Evolutionary conservation across 2,888 invertebrate species (phyloP).

Genomic region (Schizaphis graminum): DNA sequence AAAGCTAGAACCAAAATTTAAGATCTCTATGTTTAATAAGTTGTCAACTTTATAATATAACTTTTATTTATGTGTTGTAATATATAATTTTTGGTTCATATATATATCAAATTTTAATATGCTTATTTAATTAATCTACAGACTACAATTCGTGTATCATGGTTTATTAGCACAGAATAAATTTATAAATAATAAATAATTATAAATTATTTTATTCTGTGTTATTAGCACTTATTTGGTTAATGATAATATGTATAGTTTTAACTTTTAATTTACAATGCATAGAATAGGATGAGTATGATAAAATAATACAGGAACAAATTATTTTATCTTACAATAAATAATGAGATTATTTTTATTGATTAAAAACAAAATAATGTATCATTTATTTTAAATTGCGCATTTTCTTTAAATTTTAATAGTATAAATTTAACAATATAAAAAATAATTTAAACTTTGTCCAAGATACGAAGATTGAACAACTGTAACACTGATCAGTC

Average conservation of each 20-base stretch:
- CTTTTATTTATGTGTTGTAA: background rate
- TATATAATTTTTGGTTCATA: background rate
- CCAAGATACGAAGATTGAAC: conserved; percentile 35
- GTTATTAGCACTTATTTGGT: background rate
- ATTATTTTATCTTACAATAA: conserved; percentile 12
- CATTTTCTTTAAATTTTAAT: background rate
- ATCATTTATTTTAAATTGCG: conserved; percentile 53
- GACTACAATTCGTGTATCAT: background rate
- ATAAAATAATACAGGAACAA: background rate
- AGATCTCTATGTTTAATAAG: background rate
- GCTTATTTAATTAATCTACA: background rate
- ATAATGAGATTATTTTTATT: conserved; percentile 15
- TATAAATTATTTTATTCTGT: too few relatives aligned
- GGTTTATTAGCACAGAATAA: background rate
- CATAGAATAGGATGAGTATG: background rate
- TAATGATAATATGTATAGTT: background rate
- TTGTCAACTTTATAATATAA: background rate
- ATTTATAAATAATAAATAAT: too few relatives aligned
- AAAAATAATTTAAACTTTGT: conserved; percentile 59
- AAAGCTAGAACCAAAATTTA: background rate
- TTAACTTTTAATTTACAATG: background rate
- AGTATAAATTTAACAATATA: conserved; percentile 44
- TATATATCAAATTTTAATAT: background rate
- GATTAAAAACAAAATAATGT: conserved; percentile 16
- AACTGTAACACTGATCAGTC: conserved; percentile 66